Base-by-base conservation (phyloP, 64 coral and sea anemone species). In the Montipora capricornis region DNA sequence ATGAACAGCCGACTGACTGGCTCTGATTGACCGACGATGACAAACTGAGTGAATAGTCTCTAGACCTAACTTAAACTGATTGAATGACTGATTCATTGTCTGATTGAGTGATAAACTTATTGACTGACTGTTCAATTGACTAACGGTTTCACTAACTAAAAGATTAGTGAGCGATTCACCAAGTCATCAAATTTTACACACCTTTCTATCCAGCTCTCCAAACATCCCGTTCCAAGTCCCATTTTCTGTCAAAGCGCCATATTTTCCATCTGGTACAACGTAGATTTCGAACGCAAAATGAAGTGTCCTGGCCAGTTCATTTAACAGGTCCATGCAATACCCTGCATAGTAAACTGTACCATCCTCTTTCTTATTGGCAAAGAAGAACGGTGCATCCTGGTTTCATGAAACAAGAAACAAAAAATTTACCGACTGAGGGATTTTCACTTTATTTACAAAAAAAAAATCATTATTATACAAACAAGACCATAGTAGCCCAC, bases 241-340 rank as follows among this genome's bases (percentile, higher is more conserved):
- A 80, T 91, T 61, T 14, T 82, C 26, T 6, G 53, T 82, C 26
- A 49, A 10, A 55, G 68, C 79, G 4, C 89, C 64, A 9, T 91
- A 91, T 61, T n/a, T 79, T 4, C 16, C 50, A 19, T 92, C 69
- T 0, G 90, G 90, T 15, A 48, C 7, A 1, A 6, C 4, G 17
- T 85, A 57, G 45, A 92, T 62, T 49, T 64, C 81, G 22, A 69
- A 92, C 1, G 70, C 68, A 11, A 92, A 92, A 13, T 76, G 73
- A 15, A 86, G 73, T 22, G 74, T 22, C 75, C 44, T 81, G 64
- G 73, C 29, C 46, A 92, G 15, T 59, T 92, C 67, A 67, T 92
- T 73, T 7, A 92, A 22, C 58, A 92, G 69, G 24, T 92, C 90
- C 12, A 92, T 92, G 47, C 90, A 92, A 22, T 77, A 92, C 12